Evolutionary conservation across 2,797 vertebrate genomes (phyloP), one percentile per base, ranked within the genome.

Genomic region (Tenualosa ilisha): DNA sequence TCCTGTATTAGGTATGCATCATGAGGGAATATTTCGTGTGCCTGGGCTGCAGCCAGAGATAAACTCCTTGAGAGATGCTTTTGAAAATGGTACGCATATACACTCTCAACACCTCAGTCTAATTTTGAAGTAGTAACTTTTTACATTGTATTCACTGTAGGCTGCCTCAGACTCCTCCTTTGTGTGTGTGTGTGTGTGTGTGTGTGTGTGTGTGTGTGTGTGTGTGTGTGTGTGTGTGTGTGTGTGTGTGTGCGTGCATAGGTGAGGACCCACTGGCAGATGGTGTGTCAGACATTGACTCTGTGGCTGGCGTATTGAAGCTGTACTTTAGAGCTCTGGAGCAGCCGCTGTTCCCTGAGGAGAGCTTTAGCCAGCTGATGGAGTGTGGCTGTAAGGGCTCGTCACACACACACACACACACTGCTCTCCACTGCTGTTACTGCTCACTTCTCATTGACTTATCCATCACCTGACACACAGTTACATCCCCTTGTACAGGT

Each of bases 21-120:
- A 98, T 72, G 97, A 98, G 88, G 97, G 97, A 46, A 97, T 98
- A 89, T 98, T 98, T 87, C 91, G 97, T 86, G 96, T 98, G 24
- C 96, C 97, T 0, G 97, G 97, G 0, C 95, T 96, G 22, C 96
- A 97, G 89, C 82, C 86, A 81, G 95, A 96, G 79, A 94, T 98
- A 85, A 96, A 96, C 13, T 96, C 93, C 88, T 94, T 98, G 86
- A 96, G 95, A 22, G 96, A 97, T 6, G 94, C 96, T 12, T 98
- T 98, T 86, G 96, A 98, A 89, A 95, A 89, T 95, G 97, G 97
- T 97, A 89, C 43, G 82, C 40, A 53, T n/a, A 40, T 84, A 26
- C 72, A 24, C 46, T 15, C 65, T 31, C 11, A 15, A 72, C 26
- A 13, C 31, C 31, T 46, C 40, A 20, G 9, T 79, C 40, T 20